Base-by-base conservation (phyloP, 1,140 invertebrate species). In the Dufourea novaeangliae region DNA sequence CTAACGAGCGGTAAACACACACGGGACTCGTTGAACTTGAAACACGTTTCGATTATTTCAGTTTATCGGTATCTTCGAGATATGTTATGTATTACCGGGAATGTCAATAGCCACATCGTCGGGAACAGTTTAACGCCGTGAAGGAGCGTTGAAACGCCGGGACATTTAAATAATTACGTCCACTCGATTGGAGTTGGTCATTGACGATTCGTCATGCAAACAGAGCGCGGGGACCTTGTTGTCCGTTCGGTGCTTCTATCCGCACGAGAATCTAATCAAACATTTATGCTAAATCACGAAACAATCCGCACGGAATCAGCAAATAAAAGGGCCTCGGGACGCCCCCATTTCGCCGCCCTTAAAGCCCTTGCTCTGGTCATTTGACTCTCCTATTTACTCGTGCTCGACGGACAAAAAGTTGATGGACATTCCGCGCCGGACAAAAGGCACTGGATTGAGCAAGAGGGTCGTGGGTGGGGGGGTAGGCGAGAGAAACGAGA, bases 241-340 rank as follows among this genome's bases (percentile, higher is more conserved):
- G 27, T 41, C 25, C 63, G 39, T 6, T n/a, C 54, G 39, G 14
- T 0, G 54, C 54, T 54, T 46, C 80, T 82, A 86, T 84, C 82
- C 82, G 46, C 44, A 54, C 63, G 63, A 82, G 86, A 92, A 93
- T 93, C 92, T 91, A 93, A 93, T 93, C 92, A 93, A 92, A 93
- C 92, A 93, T 93, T 93, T 93, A 93, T 93, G 92, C 92, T 93
- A 93, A 93, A 93, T 93, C 92, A 93, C 91, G 92, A 93, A 92
- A 93, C 91, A 93, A 93, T 93, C 90, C 88, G 88, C 90, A 90
- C 89, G 91, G 90, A 93, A 92, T 93, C 90, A 92, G 91, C 92
- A 92, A 92, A 93, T 93, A 93, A 93, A 93, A 92, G 90, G 90
- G 89, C 84, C 76, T 37, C 67, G 57, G 73, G 85, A n/a, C n/a